phyloP scores from a whole-genome alignment of 2,888 invertebrate genomes.

The Scaptomyza cyrtandrae region DNA sequence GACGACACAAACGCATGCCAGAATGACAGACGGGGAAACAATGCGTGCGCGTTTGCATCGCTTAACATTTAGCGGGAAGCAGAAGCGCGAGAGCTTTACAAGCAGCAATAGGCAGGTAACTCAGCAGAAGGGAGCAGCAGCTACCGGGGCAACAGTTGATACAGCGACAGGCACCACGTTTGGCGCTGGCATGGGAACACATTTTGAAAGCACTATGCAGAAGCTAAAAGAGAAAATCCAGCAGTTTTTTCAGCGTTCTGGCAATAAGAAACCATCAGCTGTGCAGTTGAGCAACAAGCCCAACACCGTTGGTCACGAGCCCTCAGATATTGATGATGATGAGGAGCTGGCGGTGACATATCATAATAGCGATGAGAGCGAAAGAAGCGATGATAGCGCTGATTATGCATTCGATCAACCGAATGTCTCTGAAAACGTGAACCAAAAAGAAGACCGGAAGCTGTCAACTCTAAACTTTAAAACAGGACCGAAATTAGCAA shows the following conservation, averaged over 20 bases:
- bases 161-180: conserved; percentile 20
- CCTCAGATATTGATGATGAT: conserved; percentile 62
- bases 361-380: conserved; percentile 63
- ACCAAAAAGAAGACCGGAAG: not conserved
- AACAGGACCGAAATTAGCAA: conserved; percentile 49
- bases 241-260: conserved; percentile 66
- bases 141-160: conserved; percentile 41
- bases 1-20: not conserved
- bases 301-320: conserved; percentile 48
- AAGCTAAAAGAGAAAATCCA: conserved; percentile 80
- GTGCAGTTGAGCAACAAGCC: conserved; percentile 33
- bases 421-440: not conserved
- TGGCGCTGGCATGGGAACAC: conserved; percentile 30
- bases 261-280: not conserved
- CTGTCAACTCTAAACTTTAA: conserved; percentile 8
- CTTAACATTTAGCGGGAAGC: conserved; percentile 72
- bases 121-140: conserved; percentile 52
- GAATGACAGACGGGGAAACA: conserved; percentile 12
- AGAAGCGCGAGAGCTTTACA: conserved; percentile 73
- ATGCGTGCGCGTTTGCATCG: conserved; percentile 73
- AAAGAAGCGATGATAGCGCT: conserved; percentile 41
- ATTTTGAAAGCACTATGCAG: conserved; percentile 71
- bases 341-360: conserved; percentile 64
- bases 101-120: conserved; percentile 19
- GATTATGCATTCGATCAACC: conserved; percentile 46